Evolutionary conservation across 2,797 vertebrate species (phyloP).

Genomic region (Lophotriccus pileatus): DNA sequence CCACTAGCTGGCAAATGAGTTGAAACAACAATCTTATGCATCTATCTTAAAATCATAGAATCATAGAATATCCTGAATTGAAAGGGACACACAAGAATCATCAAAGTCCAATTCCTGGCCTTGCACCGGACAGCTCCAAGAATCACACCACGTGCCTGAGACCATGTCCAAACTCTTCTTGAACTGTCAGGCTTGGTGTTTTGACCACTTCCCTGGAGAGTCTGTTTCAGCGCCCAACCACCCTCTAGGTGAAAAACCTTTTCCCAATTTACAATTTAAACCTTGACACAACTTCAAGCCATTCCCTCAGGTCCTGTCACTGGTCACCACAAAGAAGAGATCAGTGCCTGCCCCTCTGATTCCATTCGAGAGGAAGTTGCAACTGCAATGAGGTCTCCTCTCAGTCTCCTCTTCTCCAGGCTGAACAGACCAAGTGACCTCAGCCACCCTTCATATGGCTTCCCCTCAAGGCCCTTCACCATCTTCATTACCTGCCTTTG

Average conservation of each 20-base stretch:
- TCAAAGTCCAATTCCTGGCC: fast-evolving
- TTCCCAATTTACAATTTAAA: background rate
- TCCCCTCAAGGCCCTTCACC: background rate
- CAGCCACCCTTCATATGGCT: background rate
- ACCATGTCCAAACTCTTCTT: background rate
- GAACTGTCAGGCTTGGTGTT: background rate
- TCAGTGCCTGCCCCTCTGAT: background rate
- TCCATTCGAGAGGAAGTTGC: background rate
- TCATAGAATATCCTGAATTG: background rate
- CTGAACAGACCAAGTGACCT: background rate
- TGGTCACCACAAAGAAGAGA: background rate
- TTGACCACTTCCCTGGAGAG: background rate
- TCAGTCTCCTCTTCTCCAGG: background rate
- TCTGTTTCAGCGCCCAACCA: background rate
- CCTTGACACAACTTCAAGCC: background rate
- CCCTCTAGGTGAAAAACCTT: background rate
- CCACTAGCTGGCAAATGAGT: background rate
- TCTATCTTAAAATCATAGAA: background rate
- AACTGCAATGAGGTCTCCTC: background rate
- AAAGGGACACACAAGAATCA: background rate
- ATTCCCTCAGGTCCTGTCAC: background rate
- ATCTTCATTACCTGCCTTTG: background rate
- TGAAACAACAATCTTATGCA: background rate
- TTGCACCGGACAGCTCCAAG: too few relatives aligned
- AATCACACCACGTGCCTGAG: background rate